These are phyloP conservation scores for Callorhinus ursinus DNA, from an alignment of 2,113 vertebrate genomes.

Conservation along the genomic window DNA sequence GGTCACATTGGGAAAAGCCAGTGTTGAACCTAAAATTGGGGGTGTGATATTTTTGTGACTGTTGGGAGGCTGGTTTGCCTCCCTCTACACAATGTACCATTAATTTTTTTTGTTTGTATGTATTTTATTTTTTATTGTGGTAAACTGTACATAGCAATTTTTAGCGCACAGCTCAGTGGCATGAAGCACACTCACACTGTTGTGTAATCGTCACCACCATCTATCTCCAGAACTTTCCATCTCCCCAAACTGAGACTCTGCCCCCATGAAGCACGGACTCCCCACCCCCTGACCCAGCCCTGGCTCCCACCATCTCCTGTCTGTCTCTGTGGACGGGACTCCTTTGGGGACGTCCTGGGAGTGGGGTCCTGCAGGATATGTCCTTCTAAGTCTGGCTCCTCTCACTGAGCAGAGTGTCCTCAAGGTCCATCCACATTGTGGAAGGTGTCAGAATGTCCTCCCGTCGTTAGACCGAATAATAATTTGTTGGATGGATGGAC, in stretches of 20 bases:
- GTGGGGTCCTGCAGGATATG: neutral
- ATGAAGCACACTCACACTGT: neutral
- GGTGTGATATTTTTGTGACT: neutral
- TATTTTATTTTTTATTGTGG: neutral
- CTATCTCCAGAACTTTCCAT: neutral
- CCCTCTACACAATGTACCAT: rapidly evolving
- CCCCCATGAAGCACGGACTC: neutral
- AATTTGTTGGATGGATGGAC: neutral
- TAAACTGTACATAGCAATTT: neutral
- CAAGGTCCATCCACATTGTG: neutral
- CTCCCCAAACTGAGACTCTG: neutral
- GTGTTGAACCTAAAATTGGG: neutral
- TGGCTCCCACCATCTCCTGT: neutral
- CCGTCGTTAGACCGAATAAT: neutral
- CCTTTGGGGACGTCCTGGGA: neutral
- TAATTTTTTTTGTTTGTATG: neutral
- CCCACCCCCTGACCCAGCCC: neutral
- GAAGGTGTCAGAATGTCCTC: neutral
- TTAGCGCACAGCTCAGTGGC: neutral
- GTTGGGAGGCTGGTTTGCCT: neutral
- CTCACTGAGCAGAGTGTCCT: neutral
- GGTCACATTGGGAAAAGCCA: neutral
- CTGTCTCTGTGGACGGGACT: neutral
- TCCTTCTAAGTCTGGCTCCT: neutral
- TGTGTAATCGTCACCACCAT: rapidly evolving